Conservation (phyloP, 2,797 vertebrate genomes). For the Fratercula arctica region DNA sequence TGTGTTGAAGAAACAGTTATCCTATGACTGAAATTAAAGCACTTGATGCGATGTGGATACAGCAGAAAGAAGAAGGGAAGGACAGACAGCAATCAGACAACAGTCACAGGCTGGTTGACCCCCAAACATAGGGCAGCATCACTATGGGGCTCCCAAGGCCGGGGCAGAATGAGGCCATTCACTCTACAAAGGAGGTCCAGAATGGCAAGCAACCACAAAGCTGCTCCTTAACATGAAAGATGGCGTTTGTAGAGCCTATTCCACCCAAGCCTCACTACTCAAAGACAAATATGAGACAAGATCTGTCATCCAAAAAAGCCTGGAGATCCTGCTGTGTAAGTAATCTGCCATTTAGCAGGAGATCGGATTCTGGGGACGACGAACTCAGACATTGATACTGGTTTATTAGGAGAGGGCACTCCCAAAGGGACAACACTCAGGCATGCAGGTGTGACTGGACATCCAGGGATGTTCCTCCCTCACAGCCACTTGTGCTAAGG, state of each 20-base stretch:
- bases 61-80: not conserved
- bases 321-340: not conserved
- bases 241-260: not conserved
- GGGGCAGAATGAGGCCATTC: not conserved
- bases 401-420: not conserved
- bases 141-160: rapidly evolving
- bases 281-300: not conserved
- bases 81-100: not conserved
- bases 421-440: not conserved
- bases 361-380: not conserved
- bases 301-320: not conserved
- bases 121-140: not conserved
- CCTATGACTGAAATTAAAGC: not conserved
- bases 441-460: not conserved
- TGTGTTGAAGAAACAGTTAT: not conserved
- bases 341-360: not conserved
- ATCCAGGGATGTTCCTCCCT: not conserved
- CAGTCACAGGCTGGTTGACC: not conserved
- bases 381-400: not conserved
- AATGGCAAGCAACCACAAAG: not conserved
- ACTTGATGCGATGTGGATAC: not conserved
- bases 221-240: not conserved
- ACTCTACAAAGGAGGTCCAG: not conserved
- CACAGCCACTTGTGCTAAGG: not conserved
- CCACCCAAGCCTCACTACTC: not conserved